Conservation (phyloP, 2,888 invertebrate genomes). For the Unio pictorum region DNA sequence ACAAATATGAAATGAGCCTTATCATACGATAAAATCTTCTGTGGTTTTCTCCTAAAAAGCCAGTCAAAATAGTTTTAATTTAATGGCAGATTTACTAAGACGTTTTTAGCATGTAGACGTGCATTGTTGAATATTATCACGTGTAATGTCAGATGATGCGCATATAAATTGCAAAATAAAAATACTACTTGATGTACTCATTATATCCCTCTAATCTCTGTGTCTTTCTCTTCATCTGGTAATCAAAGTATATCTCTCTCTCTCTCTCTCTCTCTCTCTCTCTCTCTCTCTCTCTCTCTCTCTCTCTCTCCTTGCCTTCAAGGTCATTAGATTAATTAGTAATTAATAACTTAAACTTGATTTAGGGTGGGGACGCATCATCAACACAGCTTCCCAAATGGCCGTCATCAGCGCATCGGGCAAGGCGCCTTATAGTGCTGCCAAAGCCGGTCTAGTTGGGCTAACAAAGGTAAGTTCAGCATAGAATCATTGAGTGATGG, state of each 20-base stretch:
- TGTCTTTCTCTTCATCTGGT: background rate
- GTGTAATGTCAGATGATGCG: no score
- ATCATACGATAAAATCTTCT: no score
- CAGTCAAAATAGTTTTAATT: no score
- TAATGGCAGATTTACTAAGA: no score
- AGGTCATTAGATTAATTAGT: background rate
- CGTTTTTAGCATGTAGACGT: no score
- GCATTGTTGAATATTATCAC: no score
- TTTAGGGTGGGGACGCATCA: conserved; percentile 56
- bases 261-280: conserved; percentile 26
- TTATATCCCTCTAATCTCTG: no score
- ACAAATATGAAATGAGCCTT: no score
- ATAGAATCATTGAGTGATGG: background rate
- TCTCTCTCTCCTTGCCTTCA: conserved; percentile 15
- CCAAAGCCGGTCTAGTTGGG: conserved; percentile 47
- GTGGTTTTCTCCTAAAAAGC: no score
- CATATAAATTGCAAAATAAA: no score
- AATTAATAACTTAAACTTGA: no score
- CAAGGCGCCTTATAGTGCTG: conserved; percentile 48
- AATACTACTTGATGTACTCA: no score
- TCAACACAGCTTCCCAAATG: conserved; percentile 57
- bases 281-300: conserved; percentile 24
- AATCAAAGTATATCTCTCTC: conserved; percentile 9
- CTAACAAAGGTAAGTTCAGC: conserved; percentile 44
- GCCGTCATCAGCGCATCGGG: conserved; percentile 44